Percentiles rank a stretch among this genome's conserved stretches.
phyloP scores from a whole-genome alignment of 1,140 invertebrate species.

The Solen grandis region DNA sequence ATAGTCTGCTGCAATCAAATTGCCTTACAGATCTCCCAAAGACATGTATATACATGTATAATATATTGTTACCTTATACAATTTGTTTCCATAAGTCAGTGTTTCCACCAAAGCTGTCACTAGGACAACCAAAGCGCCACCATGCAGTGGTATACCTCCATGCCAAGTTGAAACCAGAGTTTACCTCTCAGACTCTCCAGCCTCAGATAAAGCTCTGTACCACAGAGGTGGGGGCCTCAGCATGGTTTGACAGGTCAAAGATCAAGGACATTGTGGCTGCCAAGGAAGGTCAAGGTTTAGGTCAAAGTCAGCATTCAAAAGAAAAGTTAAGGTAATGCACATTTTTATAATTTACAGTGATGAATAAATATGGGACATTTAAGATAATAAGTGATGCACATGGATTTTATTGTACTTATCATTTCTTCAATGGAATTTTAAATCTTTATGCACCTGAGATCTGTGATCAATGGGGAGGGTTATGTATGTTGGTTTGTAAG shows the following conservation, averaged over 20 bases:
- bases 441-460: too few species aligned
- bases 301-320: not conserved
- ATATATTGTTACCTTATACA: too few species aligned
- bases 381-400: too few species aligned
- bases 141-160: slow-evolving; percentile 77
- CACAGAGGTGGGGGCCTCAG: slow-evolving; percentile 44
- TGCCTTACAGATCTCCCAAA: too few species aligned
- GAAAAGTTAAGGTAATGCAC: not conserved
- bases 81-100: slow-evolving; percentile 58
- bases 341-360: too few species aligned
- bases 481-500: too few species aligned
- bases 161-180: slow-evolving; percentile 45
- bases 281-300: slow-evolving; percentile 4
- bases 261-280: slow-evolving; percentile 42
- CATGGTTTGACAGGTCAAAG: slow-evolving; percentile 40
- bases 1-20: too few species aligned
- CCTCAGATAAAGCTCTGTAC: slow-evolving; percentile 25
- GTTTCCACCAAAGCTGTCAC: slow-evolving; percentile 70
- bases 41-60: too few species aligned
- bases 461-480: too few species aligned
- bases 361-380: too few species aligned
- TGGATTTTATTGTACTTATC: too few species aligned
- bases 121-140: slow-evolving; percentile 72
- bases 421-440: too few species aligned
- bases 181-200: not conserved